Conservation (phyloP, 2,797 vertebrate genomes). For the Neoniphon sammara region DNA sequence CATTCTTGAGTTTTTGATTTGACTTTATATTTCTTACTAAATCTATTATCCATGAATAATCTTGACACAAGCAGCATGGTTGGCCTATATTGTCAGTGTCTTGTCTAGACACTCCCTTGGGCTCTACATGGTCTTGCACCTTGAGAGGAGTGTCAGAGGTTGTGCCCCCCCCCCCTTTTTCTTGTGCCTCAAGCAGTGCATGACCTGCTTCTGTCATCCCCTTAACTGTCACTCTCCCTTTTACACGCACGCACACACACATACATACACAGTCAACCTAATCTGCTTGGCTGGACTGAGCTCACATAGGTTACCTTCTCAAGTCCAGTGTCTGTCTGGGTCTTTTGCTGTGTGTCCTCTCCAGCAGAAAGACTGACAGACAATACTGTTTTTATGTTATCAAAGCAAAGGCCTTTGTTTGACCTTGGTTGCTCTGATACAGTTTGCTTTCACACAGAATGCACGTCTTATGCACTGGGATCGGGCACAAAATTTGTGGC, state of each 20-base stretch:
- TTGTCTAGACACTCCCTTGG: constrained; percentile 31
- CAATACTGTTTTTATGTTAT: constrained; percentile 3
- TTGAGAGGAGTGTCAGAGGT: constrained; percentile 24
- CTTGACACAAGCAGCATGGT: constrained; percentile 17
- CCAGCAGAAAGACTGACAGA: neutral
- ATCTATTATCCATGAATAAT: constrained; percentile 8
- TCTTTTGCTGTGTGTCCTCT: neutral
- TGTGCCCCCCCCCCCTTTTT: constrained; percentile 14
- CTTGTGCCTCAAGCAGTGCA: constrained; percentile 27
- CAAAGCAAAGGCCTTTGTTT: constrained; percentile 5
- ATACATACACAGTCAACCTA: constrained; percentile 29
- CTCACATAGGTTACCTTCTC: constrained; percentile 16
- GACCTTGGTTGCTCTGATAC: neutral
- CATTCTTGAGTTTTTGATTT: neutral
- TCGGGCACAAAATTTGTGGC: neutral
- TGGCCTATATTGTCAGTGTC: constrained; percentile 23
- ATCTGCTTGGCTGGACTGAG: constrained; percentile 33
- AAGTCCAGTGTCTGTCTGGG: constrained; percentile 23
- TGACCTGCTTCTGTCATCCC: constrained; percentile 55
- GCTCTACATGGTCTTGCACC: constrained; percentile 24
- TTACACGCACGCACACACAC: neutral
- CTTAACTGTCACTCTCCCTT: constrained; percentile 43
- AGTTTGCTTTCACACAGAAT: neutral
- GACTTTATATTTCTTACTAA: neutral
- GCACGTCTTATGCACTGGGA: neutral